A percentile compares a stretch with the other conserved stretches of the same genome.
These are phyloP conservation scores for Henricia sp. DNA, from an alignment of 53 echinoderm and acorn worm species.

Conservation along the genomic window DNA sequence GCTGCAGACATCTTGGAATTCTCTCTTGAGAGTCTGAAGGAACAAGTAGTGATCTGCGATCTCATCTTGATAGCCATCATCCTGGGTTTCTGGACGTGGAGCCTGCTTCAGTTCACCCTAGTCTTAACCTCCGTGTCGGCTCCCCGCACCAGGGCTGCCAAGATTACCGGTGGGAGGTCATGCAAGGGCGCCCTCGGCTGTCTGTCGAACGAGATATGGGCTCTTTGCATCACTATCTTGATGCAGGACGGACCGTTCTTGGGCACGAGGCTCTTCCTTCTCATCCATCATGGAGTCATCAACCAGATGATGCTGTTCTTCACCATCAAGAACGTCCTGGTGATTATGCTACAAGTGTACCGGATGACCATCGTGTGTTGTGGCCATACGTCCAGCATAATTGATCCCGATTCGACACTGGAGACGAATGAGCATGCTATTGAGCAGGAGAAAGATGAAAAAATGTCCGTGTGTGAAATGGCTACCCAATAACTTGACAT, in stretches of 20 bases:
- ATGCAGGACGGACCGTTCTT: conserved; percentile 93
- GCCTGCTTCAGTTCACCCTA: conserved; percentile 87
- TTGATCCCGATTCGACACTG: too few species aligned
- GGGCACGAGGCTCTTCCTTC: conserved; percentile 79
- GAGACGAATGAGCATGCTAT: too few species aligned
- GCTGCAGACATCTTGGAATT: conserved; percentile 98
- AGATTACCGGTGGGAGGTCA: conserved; percentile 18
- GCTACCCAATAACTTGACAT: too few species aligned
- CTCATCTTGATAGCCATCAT: conserved; percentile 75
- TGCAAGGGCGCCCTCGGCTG: conserved; percentile 57
- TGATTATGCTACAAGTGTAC: conserved; percentile 78
- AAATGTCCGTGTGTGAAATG: too few species aligned
- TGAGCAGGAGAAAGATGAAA: too few species aligned
- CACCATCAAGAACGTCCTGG: conserved; percentile 84
- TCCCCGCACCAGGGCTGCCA: conserved; percentile 49
- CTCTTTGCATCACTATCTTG: conserved; percentile 71
- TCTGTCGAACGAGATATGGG: conserved; percentile 88
- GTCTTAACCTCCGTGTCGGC: conserved; percentile 87
- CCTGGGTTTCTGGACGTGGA: conserved; percentile 82
- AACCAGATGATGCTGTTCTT: conserved; percentile 96
- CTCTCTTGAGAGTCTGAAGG: conserved; percentile 79
- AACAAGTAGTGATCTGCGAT: conserved; percentile 78
- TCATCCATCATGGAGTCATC: conserved; percentile 61
- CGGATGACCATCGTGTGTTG: conserved; percentile 74
- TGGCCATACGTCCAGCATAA: neutral